Percentiles rank a stretch among this genome's conserved stretches.
Conservation (phyloP, 1,140 invertebrate genomes). For the Drosophila auraria region DNA sequence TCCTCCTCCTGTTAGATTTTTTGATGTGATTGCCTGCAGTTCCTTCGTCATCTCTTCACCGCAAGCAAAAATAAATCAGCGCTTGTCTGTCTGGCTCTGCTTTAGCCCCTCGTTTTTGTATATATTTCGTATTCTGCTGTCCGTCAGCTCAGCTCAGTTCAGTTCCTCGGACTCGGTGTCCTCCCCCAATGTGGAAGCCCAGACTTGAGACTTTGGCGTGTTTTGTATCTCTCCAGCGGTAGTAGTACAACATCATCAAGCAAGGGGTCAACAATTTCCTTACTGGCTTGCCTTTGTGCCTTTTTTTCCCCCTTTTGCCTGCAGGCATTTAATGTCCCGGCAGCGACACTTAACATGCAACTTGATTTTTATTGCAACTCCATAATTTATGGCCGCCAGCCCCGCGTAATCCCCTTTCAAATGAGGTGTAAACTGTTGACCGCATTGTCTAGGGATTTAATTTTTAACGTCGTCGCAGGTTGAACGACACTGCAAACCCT, state of each 20-base stretch:
- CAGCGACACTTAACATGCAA: slow-evolving; percentile 80
- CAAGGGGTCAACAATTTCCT: slow-evolving; percentile 60
- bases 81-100: slow-evolving; percentile 68
- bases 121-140: slow-evolving; percentile 49
- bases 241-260: slow-evolving; percentile 57
- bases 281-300: slow-evolving; percentile 23
- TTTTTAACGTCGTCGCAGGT: slow-evolving; percentile 15
- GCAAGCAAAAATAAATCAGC: slow-evolving; percentile 79
- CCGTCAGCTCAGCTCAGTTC: slow-evolving; percentile 43
- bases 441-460: slow-evolving; percentile 44
- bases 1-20: slow-evolving; percentile 56
- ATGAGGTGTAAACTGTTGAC: slow-evolving; percentile 68
- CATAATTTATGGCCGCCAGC: slow-evolving; percentile 62
- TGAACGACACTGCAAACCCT: slow-evolving; percentile 16
- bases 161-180: slow-evolving; percentile 11
- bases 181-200: slow-evolving; percentile 10
- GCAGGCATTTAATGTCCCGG: slow-evolving; percentile 70
- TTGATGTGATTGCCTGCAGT: slow-evolving; percentile 60
- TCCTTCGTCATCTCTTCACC: slow-evolving; percentile 73
- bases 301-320: slow-evolving; percentile 35
- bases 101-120: slow-evolving; percentile 15
- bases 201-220: slow-evolving; percentile 47
- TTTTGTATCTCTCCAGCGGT: slow-evolving; percentile 53
- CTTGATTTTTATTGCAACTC: slow-evolving; percentile 72
- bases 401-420: slow-evolving; percentile 20